Evolutionary conservation across 2,797 vertebrate species (phyloP), one percentile per base, ranked within the genome.

Genomic region (Alcedo quadribrachys): DNA sequence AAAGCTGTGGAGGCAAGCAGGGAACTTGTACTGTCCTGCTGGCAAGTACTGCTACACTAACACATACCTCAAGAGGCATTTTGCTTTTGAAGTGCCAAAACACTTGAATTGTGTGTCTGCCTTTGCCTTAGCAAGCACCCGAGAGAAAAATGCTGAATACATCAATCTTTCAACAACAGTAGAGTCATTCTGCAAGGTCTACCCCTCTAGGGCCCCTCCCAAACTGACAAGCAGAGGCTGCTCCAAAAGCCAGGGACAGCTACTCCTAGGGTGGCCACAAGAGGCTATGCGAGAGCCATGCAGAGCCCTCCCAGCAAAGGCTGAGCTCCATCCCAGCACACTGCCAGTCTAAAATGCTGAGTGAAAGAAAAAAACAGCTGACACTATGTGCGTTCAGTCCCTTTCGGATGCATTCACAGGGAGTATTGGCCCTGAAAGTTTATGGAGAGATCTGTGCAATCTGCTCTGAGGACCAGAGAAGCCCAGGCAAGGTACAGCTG

Each of bases 221-320:
- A 1, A 48, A 10, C 24, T 13, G 40, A 53, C 51, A 35, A 68
- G 46, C 27, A 37, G 20, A 27, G 12, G 32, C 32, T n/a, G 63
- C 45, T 89, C 48, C 61, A 24, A 43, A 33, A 37, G 54, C 40
- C 71, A 24, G 27, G 22, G 53, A 33, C 30, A 57, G 89, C 70
- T 42, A 30, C 85, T 61, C 87, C 63, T 2, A 7, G 24, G 14
- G 43, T 11, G 88, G 88, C 95, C 96, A 87, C 94, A 82, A 96
- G 95, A 75, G 95, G 93, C 66, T 96, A 88, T 88, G 43, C 3
- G 9, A 93, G 95, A 93, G 88, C 90, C 86, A 78, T 2, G 61
- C 63, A 24, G 27, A 87, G 65, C 51, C 67, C 17, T 48, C 21
- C 54, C 60, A 30, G 65, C 18, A 50, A 27, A 43, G 24, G 28